Base-by-base conservation (phyloP, 2,113 vertebrate genomes). In the Ceuthmochares aereus region DNA sequence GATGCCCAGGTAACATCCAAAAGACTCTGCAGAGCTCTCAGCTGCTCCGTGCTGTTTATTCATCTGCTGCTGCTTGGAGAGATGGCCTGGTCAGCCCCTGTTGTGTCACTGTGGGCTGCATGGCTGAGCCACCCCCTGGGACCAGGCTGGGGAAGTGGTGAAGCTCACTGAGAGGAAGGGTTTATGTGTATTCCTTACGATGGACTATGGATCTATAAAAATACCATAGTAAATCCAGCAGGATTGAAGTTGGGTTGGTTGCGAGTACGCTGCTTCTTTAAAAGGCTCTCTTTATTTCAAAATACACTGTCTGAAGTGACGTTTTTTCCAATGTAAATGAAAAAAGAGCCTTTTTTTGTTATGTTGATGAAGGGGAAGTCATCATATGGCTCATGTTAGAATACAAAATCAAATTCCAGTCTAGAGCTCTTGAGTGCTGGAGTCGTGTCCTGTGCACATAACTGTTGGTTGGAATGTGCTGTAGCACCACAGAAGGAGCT, bases 401-500 rank as follows among this genome's bases (percentile, higher is more conserved):
- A 15, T 36, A 47, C 5, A 20, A 60, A 73, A 45, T 34, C 30
- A 32, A 37, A 58, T 56, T 85, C 13, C 23, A 6, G 22, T 20
- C 25, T 26, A 12, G 17, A 62, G 63, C 36, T 82, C 69, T 43
- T 29, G 43, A 37, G 59, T 73, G 58, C 63, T 85, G 67, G 17
- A 29, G 8, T 73, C 0, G 0, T 21, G 45, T 66, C 45, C 74
- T 62, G 7, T 58, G 4, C 6, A 0, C 49, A 2, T 37, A 74
- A 10, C 15, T 14, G 76, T 2, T 81, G 74, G 34, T 3, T 52
- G 32, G 56, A 21, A 55, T 10, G 79, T 79, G 58, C 68, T 92
- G 64, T 70, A 87, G 20, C 2, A 0, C 14, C 32, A 14, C 25
- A 62, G 87, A 73, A 76, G 40, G 66, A 89, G 45, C 64, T 70